phyloP scores from a whole-genome alignment of 2,888 invertebrate species.

The Diaprepes abbreviatus region DNA sequence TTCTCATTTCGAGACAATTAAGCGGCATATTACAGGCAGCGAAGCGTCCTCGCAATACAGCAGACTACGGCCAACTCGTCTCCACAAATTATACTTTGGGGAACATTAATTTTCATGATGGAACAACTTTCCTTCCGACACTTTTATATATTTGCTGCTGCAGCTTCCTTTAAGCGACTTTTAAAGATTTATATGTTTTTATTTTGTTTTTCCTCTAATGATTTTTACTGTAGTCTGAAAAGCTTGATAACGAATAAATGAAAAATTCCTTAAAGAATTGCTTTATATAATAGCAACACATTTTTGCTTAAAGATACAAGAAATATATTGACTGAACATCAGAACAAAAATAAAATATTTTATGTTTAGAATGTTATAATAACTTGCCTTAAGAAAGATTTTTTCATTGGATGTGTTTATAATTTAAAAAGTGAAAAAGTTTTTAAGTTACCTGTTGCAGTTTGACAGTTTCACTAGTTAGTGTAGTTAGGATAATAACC shows the following conservation, averaged over 20 bases:
- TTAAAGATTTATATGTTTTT: conserved; percentile 43
- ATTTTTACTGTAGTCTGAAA: conserved; percentile 7
- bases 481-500: no score
- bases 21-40: conserved; percentile 71
- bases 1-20: conserved; percentile 73
- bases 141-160: conserved; percentile 50
- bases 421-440: no score
- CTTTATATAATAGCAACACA: no score
- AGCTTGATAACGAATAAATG: not conserved
- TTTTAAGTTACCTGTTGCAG: no score
- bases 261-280: not conserved
- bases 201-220: conserved; percentile 51
- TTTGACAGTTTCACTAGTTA: no score
- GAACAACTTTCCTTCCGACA: conserved; percentile 57
- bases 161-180: conserved; percentile 42
- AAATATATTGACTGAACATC: no score
- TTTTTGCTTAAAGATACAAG: no score
- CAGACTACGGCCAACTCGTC: conserved; percentile 63
- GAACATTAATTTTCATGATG: conserved; percentile 71
- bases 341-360: no score
- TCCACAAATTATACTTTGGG: conserved; percentile 71
- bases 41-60: conserved; percentile 67
- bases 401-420: no score
- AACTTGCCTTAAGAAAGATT: no score
- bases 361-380: no score